A percentile compares a stretch with the other conserved stretches of the same genome.
These are phyloP conservation scores for Seriola aureovittata DNA, from an alignment of 2,113 vertebrate species.

Conservation along the genomic window DNA sequence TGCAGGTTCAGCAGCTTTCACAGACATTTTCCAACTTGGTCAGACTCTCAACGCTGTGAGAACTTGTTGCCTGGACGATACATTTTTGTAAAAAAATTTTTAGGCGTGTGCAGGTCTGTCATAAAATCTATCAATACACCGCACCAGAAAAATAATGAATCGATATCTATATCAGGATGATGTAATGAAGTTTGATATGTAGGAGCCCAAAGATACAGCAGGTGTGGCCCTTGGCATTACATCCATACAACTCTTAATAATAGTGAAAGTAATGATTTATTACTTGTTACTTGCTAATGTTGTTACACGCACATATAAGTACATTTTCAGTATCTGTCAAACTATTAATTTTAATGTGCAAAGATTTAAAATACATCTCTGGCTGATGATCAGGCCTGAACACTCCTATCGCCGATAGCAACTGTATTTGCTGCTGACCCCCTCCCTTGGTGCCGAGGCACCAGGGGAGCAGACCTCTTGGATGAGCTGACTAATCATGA, in stretches of 20 bases:
- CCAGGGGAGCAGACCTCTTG: constrained; percentile 48
- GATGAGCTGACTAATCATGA: constrained; percentile 89
- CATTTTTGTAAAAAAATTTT: too few relatives aligned
- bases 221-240: too few relatives aligned
- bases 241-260: too few relatives aligned
- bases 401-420: constrained; percentile 9
- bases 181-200: background rate
- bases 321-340: background rate
- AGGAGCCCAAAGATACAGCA: background rate
- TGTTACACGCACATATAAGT: too few relatives aligned
- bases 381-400: constrained; percentile 1
- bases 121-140: background rate
- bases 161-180: background rate
- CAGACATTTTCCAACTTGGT: too few relatives aligned
- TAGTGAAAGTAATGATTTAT: too few relatives aligned
- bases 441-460: background rate
- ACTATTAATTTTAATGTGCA: background rate
- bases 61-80: too few relatives aligned
- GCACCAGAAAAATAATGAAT: background rate
- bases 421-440: constrained; percentile 5
- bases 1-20: too few relatives aligned
- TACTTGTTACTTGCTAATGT: too few relatives aligned
- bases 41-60: too few relatives aligned
- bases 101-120: background rate
- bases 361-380: background rate